These are phyloP conservation scores for Ifrita kowaldi DNA, from an alignment of 2,113 vertebrate genomes.

Conservation along the genomic window DNA sequence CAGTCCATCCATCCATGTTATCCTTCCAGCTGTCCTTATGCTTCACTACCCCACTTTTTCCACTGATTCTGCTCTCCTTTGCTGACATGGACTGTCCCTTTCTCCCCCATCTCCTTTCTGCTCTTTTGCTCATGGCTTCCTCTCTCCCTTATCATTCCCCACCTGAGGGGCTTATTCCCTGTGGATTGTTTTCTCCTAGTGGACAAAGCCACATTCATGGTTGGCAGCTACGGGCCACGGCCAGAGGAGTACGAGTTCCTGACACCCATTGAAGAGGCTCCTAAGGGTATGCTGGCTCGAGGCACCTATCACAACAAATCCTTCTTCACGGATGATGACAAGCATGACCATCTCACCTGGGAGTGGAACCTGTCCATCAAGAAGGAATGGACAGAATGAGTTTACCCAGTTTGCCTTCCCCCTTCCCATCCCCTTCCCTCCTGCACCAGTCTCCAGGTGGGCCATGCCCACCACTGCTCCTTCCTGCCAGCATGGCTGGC, in stretches of 20 bases:
- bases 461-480: not conserved
- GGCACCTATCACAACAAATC: constrained; percentile 82
- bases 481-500: not conserved
- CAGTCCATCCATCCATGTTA: not conserved
- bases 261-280: constrained; percentile 77
- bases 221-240: constrained; percentile 82
- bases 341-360: constrained; percentile 82
- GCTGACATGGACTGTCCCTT: not conserved
- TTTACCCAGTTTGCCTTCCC: not conserved
- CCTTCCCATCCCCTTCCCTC: not conserved
- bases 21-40: not conserved
- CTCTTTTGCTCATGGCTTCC: not conserved
- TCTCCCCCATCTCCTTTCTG: not conserved
- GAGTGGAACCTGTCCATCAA: constrained; percentile 84
- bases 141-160: not conserved
- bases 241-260: constrained; percentile 80
- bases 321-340: constrained; percentile 82
- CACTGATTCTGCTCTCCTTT: not conserved
- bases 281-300: constrained; percentile 78
- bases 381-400: constrained; percentile 82
- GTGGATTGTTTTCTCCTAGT: constrained; percentile 63
- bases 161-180: not conserved
- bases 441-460: constrained; percentile 49
- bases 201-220: constrained; percentile 82
- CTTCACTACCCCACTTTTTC: not conserved